Conservation (phyloP, 2,113 vertebrate species). For the Nerophis ophidion region DNA sequence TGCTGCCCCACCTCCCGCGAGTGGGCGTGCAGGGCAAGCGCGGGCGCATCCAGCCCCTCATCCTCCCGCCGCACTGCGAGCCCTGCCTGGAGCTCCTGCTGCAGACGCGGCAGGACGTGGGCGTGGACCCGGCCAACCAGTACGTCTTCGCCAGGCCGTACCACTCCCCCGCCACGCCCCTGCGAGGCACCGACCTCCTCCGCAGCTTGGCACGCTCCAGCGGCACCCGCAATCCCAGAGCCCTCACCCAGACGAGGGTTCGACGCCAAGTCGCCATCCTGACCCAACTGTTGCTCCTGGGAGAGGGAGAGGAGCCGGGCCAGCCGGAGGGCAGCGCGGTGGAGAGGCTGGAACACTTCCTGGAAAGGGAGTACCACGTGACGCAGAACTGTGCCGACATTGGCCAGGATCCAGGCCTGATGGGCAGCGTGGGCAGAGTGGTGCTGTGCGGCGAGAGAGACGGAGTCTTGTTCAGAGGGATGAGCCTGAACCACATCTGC, state of each 20-base stretch:
- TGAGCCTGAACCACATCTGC: constrained; percentile 78
- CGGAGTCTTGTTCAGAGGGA: constrained; percentile 75
- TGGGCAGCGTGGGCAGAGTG: constrained; percentile 72
- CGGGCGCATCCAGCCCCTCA: constrained; percentile 70
- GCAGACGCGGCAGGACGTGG: constrained; percentile 67
- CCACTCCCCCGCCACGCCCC: constrained; percentile 73
- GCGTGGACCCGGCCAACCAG: constrained; percentile 69
- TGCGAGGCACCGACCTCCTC: constrained; percentile 72
- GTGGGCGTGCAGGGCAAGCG: constrained; percentile 73
- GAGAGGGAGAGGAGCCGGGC: constrained; percentile 68
- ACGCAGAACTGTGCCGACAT: constrained; percentile 71
- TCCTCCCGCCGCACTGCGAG: constrained; percentile 73
- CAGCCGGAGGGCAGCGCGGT: constrained; percentile 54
- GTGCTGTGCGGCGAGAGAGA: constrained; percentile 75
- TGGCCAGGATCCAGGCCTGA: constrained; percentile 72
- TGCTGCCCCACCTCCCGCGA: constrained; percentile 68
- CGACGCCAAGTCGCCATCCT: constrained; percentile 74
- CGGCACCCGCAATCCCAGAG: constrained; percentile 68
- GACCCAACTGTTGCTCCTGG: constrained; percentile 73
- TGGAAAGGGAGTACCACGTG: constrained; percentile 74
- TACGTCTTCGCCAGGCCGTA: constrained; percentile 74
- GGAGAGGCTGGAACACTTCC: constrained; percentile 71
- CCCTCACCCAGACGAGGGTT: constrained; percentile 70
- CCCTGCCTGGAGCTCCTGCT: constrained; percentile 73
- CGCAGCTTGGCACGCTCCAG: constrained; percentile 73